phyloP scores from a whole-genome alignment of 1,140 invertebrate genomes.

The Macrostomum lignano region DNA sequence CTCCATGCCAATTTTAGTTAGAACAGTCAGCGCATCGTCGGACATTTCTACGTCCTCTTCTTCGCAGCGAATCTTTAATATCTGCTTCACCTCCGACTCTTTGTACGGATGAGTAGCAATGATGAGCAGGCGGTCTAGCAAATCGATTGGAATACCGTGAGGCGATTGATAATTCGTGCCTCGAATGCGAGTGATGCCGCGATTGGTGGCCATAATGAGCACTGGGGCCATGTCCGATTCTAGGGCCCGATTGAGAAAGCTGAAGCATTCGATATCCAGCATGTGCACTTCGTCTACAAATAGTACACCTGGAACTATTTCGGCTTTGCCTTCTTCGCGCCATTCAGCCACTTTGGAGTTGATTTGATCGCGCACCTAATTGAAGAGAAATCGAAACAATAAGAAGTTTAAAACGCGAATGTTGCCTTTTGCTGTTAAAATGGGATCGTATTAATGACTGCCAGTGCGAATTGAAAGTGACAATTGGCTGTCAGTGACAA shows the following conservation, averaged over 20 bases:
- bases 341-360: slow-evolving; percentile 92
- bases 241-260: slow-evolving; percentile 72
- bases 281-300: slow-evolving; percentile 56
- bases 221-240: slow-evolving; percentile 88
- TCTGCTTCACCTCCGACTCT: slow-evolving; percentile 61
- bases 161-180: slow-evolving; percentile 73
- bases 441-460: no score
- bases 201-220: slow-evolving; percentile 93
- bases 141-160: slow-evolving; percentile 79
- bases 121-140: slow-evolving; percentile 78
- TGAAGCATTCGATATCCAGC: slow-evolving; percentile 95
- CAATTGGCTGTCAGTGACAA: no score
- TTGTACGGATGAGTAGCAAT: slow-evolving; percentile 61
- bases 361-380: slow-evolving; percentile 75
- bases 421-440: no score
- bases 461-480: no score
- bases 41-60: slow-evolving; percentile 89
- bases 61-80: slow-evolving; percentile 53
- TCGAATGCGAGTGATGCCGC: slow-evolving; percentile 73
- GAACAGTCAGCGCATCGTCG: slow-evolving; percentile 56
- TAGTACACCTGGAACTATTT: slow-evolving; percentile 67
- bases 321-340: slow-evolving; percentile 92
- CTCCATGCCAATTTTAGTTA: slow-evolving; percentile 66
- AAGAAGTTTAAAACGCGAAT: no score
- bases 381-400: no score